These are phyloP conservation scores for Anthrax anthrax DNA, from an alignment of 2,888 invertebrate species.

Conservation along the genomic window DNA sequence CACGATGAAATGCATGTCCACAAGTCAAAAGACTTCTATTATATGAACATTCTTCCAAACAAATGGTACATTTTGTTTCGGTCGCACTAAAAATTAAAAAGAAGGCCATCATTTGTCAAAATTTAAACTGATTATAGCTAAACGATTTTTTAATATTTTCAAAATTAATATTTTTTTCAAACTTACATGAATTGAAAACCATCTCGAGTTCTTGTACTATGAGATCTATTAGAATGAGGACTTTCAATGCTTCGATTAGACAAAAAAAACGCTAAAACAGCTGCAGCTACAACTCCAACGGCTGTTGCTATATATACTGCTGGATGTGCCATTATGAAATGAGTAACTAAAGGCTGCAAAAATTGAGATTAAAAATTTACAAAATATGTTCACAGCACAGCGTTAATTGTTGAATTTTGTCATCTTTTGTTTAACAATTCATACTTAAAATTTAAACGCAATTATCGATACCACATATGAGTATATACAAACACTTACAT, in stretches of 20 bases:
- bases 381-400: too few species aligned
- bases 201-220: background rate
- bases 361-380: too few species aligned
- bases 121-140: too few species aligned
- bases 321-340: conserved; percentile 6
- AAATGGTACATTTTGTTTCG: background rate
- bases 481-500: too few species aligned
- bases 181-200: background rate
- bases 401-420: too few species aligned
- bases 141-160: too few species aligned
- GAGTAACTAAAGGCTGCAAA: too few species aligned
- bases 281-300: conserved; percentile 5
- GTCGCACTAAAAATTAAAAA: background rate
- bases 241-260: background rate
- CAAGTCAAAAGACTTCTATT: background rate
- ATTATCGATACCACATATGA: too few species aligned
- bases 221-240: too few species aligned
- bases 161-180: background rate
- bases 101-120: background rate
- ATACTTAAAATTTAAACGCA: too few species aligned
- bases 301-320: conserved; percentile 2
- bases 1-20: conserved; percentile 1
- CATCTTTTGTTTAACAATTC: too few species aligned
- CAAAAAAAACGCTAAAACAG: background rate
- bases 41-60: background rate